Evolutionary conservation across 2,888 invertebrate genomes (phyloP).

Genomic region (Netelia fuscicornis): DNA sequence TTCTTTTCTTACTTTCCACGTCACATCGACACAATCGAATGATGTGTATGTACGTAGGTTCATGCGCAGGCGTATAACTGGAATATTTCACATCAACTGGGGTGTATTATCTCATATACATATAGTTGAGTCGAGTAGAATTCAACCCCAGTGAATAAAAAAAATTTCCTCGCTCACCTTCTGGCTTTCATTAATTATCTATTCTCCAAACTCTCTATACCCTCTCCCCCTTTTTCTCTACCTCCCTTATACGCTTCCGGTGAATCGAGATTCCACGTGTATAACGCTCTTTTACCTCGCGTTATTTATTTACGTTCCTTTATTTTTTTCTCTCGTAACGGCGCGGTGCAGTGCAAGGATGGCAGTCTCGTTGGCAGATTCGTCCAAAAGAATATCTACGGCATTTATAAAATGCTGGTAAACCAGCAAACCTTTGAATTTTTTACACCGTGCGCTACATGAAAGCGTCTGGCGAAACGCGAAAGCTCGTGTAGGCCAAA

Average conservation of each 20-base stretch:
- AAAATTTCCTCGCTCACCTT: neutral
- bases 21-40: neutral
- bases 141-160: neutral
- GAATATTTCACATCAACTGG: neutral
- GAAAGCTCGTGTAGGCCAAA: conserved; percentile 16
- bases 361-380: conserved; percentile 8
- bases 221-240: conserved; percentile 61
- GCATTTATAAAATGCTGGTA: conserved; percentile 36
- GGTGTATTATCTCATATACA: neutral
- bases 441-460: conserved; percentile 30
- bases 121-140: neutral
- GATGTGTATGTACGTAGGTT: neutral
- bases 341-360: too few relatives aligned
- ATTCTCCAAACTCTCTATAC: conserved; percentile 38
- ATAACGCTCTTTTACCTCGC: conserved; percentile 46
- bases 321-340: too few relatives aligned
- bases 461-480: neutral
- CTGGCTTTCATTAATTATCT: conserved; percentile 48
- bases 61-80: neutral
- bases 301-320: neutral
- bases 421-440: conserved; percentile 51
- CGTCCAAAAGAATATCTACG: conserved; percentile 5
- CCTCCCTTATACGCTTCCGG: neutral
- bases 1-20: conserved; percentile 1
- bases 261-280: conserved; percentile 73